Evolutionary conservation across 2,797 vertebrate genomes (phyloP), one percentile per base, ranked within the genome.

Genomic region (Ptychobarbus kaznakovi): DNA sequence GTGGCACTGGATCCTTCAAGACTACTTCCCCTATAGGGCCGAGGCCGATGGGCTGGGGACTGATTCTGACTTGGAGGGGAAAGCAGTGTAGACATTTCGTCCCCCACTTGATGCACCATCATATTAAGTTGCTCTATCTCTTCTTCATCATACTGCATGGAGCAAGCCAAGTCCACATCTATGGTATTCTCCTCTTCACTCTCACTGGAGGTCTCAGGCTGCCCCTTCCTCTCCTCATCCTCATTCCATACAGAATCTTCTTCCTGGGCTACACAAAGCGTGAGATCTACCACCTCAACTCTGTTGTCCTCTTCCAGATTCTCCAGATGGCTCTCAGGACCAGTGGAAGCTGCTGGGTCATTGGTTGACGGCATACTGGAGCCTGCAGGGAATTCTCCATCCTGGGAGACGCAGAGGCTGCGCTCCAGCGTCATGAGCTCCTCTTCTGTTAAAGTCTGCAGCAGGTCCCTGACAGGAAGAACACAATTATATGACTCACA

Each of bases 81-180:
- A 74, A 99, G 96, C 88, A 99, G 94, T 35, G 95, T 97, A 18
- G 97, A 99, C 98, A 99, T 99, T 91, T 97, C 97, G 6, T 99
- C 97, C 1, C 98, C 98, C 0, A 97, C 98, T 25, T 96, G 95
- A 89, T 98, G 95, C 13, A 99, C 98, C 98, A 99, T 97, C 92
- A 97, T 96, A 89, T 95, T 98, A 88, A 99, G 96, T 93, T 99
- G 97, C 89, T 99, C 97, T 81, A 98, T 93, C 88, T 99, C 98
- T 93, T 98, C 97, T 84, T 98, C 97, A 9, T 99, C 98, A 0
- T 98, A 97, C 94, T 99, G 98, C 97, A 99, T 97, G 81, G 98
- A 99, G 94, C 98, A 99, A 73, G 97, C 97, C 89, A 99, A 94
- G 85, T 99, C 97, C 0, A 94, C 93, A 81, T 98, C 97, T 11